Conservation (phyloP, 2,113 vertebrate genomes). For the Hippocampus guttulatus region DNA sequence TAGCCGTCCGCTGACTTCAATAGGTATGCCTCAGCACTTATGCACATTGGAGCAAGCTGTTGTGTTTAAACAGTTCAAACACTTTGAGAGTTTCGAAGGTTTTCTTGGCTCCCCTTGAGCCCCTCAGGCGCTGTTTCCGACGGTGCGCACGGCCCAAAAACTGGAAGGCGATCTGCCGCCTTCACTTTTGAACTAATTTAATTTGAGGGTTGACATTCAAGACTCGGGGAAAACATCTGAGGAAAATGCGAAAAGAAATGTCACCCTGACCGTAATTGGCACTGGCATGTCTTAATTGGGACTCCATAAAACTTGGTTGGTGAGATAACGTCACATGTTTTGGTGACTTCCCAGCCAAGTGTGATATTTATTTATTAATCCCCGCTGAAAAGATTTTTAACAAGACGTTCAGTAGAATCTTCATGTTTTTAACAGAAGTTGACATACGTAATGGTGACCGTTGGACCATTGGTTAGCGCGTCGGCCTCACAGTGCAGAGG, state of each 20-base stretch:
- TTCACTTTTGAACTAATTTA: slow-evolving; percentile 25
- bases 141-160: slow-evolving; percentile 3
- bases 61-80: slow-evolving; percentile 30
- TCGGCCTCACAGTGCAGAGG: too few species aligned
- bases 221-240: slow-evolving; percentile 6
- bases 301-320: not conserved
- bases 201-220: slow-evolving; percentile 20
- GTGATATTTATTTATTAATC: not conserved
- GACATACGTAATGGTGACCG: not conserved
- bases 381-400: not conserved
- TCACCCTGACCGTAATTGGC: slow-evolving; percentile 14
- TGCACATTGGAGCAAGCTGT: slow-evolving; percentile 33
- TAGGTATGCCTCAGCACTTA: slow-evolving; percentile 26
- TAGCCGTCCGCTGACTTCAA: slow-evolving; percentile 25
- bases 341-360: not conserved
- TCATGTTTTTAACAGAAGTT: not conserved
- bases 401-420: not conserved
- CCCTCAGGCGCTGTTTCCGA: slow-evolving; percentile 20
- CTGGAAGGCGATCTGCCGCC: slow-evolving; percentile 2
- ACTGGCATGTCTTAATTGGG: slow-evolving; percentile 17
- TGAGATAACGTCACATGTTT: not conserved
- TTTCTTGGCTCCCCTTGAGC: slow-evolving; percentile 12
- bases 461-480: too few species aligned
- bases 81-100: slow-evolving; percentile 23
- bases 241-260: slow-evolving; percentile 9